Evolutionary conservation across 30 jellyfish, hydroid and myxozoan genomes (phyloP), one percentile per base, ranked within the genome.

Genomic region (Catostylus mosaicus): DNA sequence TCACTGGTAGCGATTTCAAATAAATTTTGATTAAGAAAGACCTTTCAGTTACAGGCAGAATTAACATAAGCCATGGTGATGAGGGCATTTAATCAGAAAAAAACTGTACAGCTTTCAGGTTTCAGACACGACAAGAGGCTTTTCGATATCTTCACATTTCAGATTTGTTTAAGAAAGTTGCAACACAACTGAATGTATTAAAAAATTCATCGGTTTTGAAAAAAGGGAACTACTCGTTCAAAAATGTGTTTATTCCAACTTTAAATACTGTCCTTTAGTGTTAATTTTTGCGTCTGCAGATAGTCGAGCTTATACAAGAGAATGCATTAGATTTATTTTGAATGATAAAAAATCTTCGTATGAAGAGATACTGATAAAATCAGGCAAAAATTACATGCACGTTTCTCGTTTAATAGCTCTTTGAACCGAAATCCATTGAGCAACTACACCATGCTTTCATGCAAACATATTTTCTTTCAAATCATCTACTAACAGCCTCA

Each of bases 241-340:
- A 40, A 40, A 14, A 5, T 40, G 7, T 40, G 14, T 40, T 40
- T 40, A 40, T 40, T 14, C 14, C 7, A 40, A 40, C 14, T 40
- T 40, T 40, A 40, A 40, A 5, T 40, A 14, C 54, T 40, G 70
- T 57, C 70, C 70, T 57, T 22, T 57, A 20, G 70, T 57, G 70
- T 57, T 7, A 8, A 5, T 5, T 8, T 20, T 22, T 20, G 20
- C 34, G 23, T 57, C 19, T 57, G 70, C 30, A 22, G 70, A 57
- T 4, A 57, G 9, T 57, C 19, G 70, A 57, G 20, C 16, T 5
- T 20, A 57, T 40, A 14, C 14, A 40, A 40, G 54, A 40, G 11
- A 40, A n/a, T n/a, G 54, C 54, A 40, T 40, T 40, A 40, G 54
- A 57, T 29, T 20, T 20, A 7, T 57, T 7, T 57, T 57, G 9